Base-by-base conservation (phyloP, 2,797 vertebrate species). In the Lerista edwardsae region DNA sequence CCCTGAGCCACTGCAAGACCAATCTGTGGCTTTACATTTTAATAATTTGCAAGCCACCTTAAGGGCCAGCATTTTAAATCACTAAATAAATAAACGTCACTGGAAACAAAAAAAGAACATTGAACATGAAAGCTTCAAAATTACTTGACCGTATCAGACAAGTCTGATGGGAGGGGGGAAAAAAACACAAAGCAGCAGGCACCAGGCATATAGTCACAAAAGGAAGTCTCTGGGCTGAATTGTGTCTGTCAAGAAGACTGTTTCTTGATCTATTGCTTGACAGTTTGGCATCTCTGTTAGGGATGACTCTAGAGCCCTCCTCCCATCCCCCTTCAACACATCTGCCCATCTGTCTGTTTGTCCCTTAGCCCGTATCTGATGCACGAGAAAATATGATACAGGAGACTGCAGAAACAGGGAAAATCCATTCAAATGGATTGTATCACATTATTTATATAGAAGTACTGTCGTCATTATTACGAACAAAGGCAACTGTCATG, bases 221-320 rank as follows among this genome's bases (percentile, higher is more conserved):
- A 90, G 87, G 76, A 88, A 88, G 81, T 89, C 91, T 94, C 90
- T 34, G 68, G 68, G 82, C 87, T 89, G 81, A 94, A 91, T 91
- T 80, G 83, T 84, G 82, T 71, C 86, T 91, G 85, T 88, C 85
- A 88, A 89, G 90, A 90, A 93, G 72, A 80, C 65, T 76, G 86
- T 93, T 82, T 87, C 83, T 31, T 7, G 21, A 92, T 90, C 82
- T 87, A 83, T 67, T 88, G 44, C 75, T 89, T 93, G 90, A 94
- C 92, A 95, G 94, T 83, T 92, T 91, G 90, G 93, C 85, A 90
- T 94, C 87, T 95, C 90, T 92, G 86, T 91, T 91, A 91, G 86
- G 89, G 88, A 89, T 77, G 59, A 81, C 84, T 87, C 31, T 34
- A 88, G 80, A 93, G 86, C 77, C 82, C 77, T 84, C 75, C 88